Conservation (phyloP, 2,113 vertebrate genomes). For the Meleagris gallopavo region DNA sequence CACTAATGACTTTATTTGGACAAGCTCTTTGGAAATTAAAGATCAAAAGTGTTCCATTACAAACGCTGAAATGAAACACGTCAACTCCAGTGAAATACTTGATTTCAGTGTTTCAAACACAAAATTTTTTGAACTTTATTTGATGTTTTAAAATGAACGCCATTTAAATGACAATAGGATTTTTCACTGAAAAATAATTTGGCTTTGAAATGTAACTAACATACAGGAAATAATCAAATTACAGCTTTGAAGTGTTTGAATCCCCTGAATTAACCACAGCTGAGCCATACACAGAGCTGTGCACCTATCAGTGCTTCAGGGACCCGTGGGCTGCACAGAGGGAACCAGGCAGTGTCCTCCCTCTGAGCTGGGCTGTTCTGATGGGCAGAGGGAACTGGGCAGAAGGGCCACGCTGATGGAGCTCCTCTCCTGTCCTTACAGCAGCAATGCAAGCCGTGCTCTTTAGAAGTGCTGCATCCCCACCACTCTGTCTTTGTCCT, state of each 20-base stretch:
- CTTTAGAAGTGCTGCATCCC: not conserved
- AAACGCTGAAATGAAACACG: not conserved
- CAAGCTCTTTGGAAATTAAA: constrained; percentile 34
- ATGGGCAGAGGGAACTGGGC: not conserved
- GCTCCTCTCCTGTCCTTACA: not conserved
- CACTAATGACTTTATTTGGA: constrained; percentile 42
- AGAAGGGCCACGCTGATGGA: not conserved
- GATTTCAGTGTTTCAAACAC: constrained; percentile 11
- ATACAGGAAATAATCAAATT: not conserved
- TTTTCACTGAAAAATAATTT: not conserved
- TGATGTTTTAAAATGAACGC: not conserved
- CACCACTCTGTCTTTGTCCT: not conserved
- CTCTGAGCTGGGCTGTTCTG: not conserved
- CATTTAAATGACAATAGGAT: constrained; percentile 13
- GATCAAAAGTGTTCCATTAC: not conserved
- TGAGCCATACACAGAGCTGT: not conserved
- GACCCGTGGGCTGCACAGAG: not conserved
- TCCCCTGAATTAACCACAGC: not conserved
- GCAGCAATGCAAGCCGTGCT: not conserved
- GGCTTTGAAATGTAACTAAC: not conserved
- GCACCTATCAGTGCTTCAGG: accelerated
- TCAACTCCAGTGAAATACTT: not conserved
- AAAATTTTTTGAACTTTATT: constrained; percentile 32
- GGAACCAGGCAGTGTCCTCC: not conserved
- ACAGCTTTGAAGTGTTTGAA: not conserved